phyloP scores from a whole-genome alignment of 2,113 vertebrate genomes.

The Danionella cerebrum region DNA sequence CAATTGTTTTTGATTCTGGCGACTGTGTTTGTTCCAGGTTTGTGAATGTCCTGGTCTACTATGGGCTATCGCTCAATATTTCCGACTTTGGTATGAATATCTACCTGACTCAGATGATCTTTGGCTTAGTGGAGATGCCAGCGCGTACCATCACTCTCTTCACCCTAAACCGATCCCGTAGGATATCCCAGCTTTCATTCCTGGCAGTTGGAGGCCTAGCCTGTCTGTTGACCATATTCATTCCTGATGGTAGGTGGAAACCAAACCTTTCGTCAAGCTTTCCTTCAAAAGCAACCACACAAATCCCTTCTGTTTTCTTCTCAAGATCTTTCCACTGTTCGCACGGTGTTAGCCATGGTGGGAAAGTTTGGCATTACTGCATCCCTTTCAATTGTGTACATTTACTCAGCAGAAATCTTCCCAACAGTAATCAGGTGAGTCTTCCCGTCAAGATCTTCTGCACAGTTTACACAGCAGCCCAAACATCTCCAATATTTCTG shows the following conservation, averaged over 20 bases:
- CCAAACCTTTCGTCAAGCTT: not conserved
- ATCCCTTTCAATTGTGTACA: constrained; percentile 58
- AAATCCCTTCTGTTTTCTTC: not conserved
- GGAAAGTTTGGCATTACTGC: constrained; percentile 64
- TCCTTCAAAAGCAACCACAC: not conserved
- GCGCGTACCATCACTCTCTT: constrained; percentile 59
- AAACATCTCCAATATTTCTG: no score
- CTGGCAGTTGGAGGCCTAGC: constrained; percentile 51
- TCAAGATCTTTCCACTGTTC: constrained; percentile 44
- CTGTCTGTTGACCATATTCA: constrained; percentile 56
- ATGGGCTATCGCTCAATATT: constrained; percentile 57
- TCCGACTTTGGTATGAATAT: constrained; percentile 65
- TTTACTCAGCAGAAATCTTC: constrained; percentile 62
- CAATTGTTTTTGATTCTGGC: not conserved
- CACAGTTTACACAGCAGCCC: no score
- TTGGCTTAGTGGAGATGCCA: constrained; percentile 66
- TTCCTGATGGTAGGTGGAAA: constrained; percentile 44
- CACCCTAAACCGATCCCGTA: constrained; percentile 55
- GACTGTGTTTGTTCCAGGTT: constrained; percentile 43
- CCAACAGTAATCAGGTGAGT: constrained; percentile 60
- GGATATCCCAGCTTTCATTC: constrained; percentile 55
- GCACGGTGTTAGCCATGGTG: constrained; percentile 54
- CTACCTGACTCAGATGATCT: constrained; percentile 69
- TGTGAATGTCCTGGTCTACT: constrained; percentile 72
- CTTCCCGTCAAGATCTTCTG: no score